phyloP scores from a whole-genome alignment of 2,113 vertebrate species.

The Callipepla squamata region DNA sequence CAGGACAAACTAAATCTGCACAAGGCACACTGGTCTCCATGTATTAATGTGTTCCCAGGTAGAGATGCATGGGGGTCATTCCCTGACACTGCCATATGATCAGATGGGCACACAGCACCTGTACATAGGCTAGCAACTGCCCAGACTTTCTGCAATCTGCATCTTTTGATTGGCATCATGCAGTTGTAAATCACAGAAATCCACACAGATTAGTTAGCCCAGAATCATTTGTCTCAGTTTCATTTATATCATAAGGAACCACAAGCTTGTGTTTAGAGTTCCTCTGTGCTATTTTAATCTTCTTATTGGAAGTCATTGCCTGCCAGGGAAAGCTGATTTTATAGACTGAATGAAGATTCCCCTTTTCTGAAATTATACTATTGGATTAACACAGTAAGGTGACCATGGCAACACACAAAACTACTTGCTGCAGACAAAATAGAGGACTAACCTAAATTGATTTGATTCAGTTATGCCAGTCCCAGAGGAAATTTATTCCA shows the following conservation, averaged over 20 bases:
- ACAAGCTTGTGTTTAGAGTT: neutral
- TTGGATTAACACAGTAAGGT: slow-evolving; percentile 23
- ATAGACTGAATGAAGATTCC: slow-evolving; percentile 31
- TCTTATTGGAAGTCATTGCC: neutral
- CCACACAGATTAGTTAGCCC: neutral
- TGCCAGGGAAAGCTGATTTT: slow-evolving; percentile 20
- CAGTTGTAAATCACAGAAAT: slow-evolving; percentile 19
- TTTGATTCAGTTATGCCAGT: slow-evolving; percentile 41
- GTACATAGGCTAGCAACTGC: neutral
- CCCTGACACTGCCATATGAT: fast-evolving
- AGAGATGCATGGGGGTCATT: neutral
- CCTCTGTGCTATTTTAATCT: slow-evolving; percentile 16
- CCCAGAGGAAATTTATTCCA: slow-evolving; percentile 47
- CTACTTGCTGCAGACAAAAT: slow-evolving; percentile 19
- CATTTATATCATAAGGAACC: neutral
- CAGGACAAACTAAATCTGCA: neutral
- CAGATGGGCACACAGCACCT: neutral
- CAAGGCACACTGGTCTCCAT: fast-evolving
- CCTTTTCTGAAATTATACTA: slow-evolving; percentile 41
- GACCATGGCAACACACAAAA: slow-evolving; percentile 34
- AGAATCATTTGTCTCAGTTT: slow-evolving; percentile 12
- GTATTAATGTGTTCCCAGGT: neutral
- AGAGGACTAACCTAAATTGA: slow-evolving; percentile 28
- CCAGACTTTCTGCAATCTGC: neutral
- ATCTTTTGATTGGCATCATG: neutral